phyloP scores from a whole-genome alignment of 2,113 vertebrate genomes.

The Gambusia holbrooki region DNA sequence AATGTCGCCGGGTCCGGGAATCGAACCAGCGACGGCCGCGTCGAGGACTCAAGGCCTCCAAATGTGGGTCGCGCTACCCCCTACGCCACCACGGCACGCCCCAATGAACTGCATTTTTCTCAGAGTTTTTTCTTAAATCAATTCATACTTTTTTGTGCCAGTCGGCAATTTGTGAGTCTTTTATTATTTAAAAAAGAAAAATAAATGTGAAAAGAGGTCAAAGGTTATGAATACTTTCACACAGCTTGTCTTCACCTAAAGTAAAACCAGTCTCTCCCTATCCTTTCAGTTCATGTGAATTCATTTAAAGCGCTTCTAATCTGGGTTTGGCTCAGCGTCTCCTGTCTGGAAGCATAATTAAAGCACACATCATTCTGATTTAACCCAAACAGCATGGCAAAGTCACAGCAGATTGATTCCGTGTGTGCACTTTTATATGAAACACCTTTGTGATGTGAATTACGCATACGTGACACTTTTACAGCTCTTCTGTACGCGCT shows the following conservation, averaged over 20 bases:
- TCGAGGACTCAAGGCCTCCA: no score
- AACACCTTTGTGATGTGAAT: slow-evolving; percentile 12
- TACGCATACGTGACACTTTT: slow-evolving; percentile 34
- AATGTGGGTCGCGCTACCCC: no score
- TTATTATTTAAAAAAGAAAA: no score
- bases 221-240: no score
- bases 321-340: slow-evolving; percentile 7
- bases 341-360: background rate
- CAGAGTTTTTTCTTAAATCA: no score
- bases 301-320: background rate
- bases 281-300: background rate
- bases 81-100: no score
- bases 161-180: no score
- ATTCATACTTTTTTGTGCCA: no score
- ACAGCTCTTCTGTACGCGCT: background rate
- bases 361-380: slow-evolving; percentile 11
- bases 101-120: no score
- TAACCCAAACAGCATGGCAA: background rate
- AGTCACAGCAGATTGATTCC: background rate
- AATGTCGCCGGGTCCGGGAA: no score
- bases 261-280: background rate
- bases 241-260: background rate
- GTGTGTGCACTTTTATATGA: background rate
- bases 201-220: no score
- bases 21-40: no score